Conservation (phyloP, 1,140 invertebrate genomes). For the Pogonomyrmex californicus region DNA sequence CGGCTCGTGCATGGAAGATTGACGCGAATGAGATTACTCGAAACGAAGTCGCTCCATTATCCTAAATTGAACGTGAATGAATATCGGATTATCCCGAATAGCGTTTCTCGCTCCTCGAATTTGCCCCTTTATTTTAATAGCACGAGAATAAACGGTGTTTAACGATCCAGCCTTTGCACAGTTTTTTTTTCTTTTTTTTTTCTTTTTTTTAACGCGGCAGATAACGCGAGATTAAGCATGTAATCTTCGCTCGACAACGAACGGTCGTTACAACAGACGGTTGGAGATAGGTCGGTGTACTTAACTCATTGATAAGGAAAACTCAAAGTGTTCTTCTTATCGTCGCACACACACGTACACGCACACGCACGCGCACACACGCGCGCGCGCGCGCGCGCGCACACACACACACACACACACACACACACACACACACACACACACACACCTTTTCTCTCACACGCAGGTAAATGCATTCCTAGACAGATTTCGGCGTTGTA, state of each 20-base stretch:
- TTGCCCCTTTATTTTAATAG: slow-evolving; percentile 3
- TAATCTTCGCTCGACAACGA: slow-evolving; percentile 55
- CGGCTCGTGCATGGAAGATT: background rate
- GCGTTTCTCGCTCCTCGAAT: background rate
- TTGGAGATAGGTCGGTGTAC: slow-evolving; percentile 32
- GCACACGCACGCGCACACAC: too few relatives aligned
- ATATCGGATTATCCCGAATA: background rate
- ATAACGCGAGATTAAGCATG: background rate
- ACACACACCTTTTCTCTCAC: background rate
- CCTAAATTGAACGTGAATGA: background rate
- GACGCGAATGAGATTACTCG: background rate
- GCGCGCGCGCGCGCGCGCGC: too few relatives aligned
- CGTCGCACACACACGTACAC: background rate
- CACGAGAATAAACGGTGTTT: background rate
- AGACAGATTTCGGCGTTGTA: slow-evolving; percentile 32
- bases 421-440: too few relatives aligned
- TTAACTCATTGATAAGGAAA: slow-evolving; percentile 61
- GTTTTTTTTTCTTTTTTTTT: background rate
- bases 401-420: too few relatives aligned
- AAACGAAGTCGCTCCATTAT: background rate
- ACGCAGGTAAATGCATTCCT: slow-evolving; percentile 39
- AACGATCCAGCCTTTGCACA: background rate
- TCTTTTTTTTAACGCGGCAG: background rate
- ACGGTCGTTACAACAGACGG: slow-evolving; percentile 38
- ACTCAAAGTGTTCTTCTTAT: slow-evolving; percentile 59